Evolutionary conservation across 2,888 invertebrate species (phyloP).

Genomic region (Drosophila gaucha): DNA sequence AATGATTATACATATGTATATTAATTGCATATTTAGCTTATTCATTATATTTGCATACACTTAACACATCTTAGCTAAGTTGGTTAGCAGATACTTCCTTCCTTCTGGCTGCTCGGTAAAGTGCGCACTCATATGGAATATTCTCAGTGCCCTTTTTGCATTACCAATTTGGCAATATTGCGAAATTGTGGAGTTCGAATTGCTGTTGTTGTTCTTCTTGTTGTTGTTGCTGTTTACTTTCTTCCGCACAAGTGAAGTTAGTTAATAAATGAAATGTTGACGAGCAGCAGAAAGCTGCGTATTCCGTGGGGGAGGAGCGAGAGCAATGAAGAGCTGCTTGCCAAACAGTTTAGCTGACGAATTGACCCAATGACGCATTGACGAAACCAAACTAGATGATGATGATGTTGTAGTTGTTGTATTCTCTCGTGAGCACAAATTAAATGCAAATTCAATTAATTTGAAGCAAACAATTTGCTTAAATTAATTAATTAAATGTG

Average conservation of each 20-base stretch:
- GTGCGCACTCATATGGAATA: conserved; percentile 5
- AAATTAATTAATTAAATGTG: conserved; percentile 83
- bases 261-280: conserved; percentile 60
- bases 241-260: conserved; percentile 37
- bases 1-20: background rate
- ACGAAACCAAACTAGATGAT: conserved; percentile 17
- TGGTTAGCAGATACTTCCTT: background rate
- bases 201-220: conserved; percentile 20
- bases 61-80: background rate
- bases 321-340: conserved; percentile 30
- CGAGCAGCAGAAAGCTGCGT: background rate
- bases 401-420: conserved; percentile 9
- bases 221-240: conserved; percentile 6
- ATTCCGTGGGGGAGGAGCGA: background rate
- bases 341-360: conserved; percentile 37
- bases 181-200: conserved; percentile 2
- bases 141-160: conserved; percentile 5
- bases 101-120: background rate
- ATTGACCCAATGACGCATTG: conserved; percentile 22
- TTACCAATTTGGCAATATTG: conserved; percentile 32
- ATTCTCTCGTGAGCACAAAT: conserved; percentile 73
- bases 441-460: conserved; percentile 83
- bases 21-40: conserved; percentile 7
- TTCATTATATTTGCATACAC: conserved; percentile 3
- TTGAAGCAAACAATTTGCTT: conserved; percentile 83